Base-by-base conservation (phyloP, 2,113 vertebrate genomes). In the Bufo bufo region DNA sequence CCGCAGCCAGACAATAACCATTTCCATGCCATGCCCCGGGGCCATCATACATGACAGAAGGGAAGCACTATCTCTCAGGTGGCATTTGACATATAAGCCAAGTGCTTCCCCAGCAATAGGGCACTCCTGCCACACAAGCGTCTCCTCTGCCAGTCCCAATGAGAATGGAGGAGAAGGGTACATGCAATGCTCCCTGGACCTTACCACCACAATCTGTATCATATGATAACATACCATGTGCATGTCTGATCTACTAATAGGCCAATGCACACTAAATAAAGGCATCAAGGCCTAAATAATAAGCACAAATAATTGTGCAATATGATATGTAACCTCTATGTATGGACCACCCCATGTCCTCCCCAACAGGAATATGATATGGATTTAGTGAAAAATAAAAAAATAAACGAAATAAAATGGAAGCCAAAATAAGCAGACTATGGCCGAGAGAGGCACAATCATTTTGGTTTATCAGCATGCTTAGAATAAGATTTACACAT, bases 381-480 rank as follows among this genome's bases (percentile, higher is more conserved):
- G 71, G 71, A 74, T 74, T 17, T 49, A 74, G 13, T 80, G 54
- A 58, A 80, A 80, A 17, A 80, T 12, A 83, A 82, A 58, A 54
- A 1, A 54, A 6, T n/a, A 33, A 33, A 33, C 33, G 0, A 54
- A 6, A 54, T 7, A 54, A 54, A 59, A 49, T 45, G 66, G 43
- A 45, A 66, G 81, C 81, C n/a, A 13, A 74, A 74, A 45, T 84
- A 72, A 74, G 33, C 9, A 11, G 23, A 20, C 16, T 50, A 49
- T n/a, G n/a, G n/a, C n/a, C n/a, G n/a, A n/a, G n/a, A 45, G 69
- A 59, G 14, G 69, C 69, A 85, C 59, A n/a, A 85, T 74, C 83
- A 85, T 47, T 75, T 45, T n/a, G 81, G 23, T 85, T 52, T 45
- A 84, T 72, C 66, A 84, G 65, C 66, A 85, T 75, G 33, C 83